Percentiles rank a stretch among this genome's conserved stretches.
These are phyloP conservation scores for Ennomos quercinarius DNA, from an alignment of 2,888 invertebrate genomes.

Conservation along the genomic window DNA sequence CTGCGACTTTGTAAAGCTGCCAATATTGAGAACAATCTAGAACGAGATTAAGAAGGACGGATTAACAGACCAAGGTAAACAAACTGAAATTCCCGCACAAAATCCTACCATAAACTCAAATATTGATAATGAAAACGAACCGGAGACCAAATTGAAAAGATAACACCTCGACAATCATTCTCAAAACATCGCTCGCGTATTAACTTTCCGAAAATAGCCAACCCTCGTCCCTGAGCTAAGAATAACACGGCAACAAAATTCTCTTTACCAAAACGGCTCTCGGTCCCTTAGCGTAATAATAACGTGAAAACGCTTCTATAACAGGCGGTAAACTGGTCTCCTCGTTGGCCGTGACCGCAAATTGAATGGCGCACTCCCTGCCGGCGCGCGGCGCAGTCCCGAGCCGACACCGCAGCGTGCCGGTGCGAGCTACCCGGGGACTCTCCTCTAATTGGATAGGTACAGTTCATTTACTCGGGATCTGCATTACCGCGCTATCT, in stretches of 20 bases:
- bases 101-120: constrained; percentile 2
- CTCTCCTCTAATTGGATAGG: constrained; percentile 39
- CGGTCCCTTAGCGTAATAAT: constrained; percentile 39
- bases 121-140: constrained; percentile 16
- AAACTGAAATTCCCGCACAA: constrained; percentile 13
- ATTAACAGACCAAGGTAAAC: neutral
- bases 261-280: constrained; percentile 34
- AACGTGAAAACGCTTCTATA: constrained; percentile 42
- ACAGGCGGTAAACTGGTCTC: constrained; percentile 37
- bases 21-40: neutral
- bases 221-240: constrained; percentile 29
- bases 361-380: constrained; percentile 39
- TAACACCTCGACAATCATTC: constrained; percentile 14
- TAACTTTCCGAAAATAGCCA: constrained; percentile 20
- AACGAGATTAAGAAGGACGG: constrained; percentile 12
- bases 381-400: constrained; percentile 5
- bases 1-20: constrained; percentile 9
- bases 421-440: constrained; percentile 16
- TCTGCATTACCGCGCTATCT: constrained; percentile 30
- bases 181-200: constrained; percentile 21
- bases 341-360: constrained; percentile 37
- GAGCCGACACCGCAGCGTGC: constrained; percentile 10
- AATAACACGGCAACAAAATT: constrained; percentile 37
- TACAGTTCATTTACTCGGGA: constrained; percentile 37
- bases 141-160: constrained; percentile 23